A percentile compares a stretch with the other conserved stretches of the same genome.
These are phyloP conservation scores for Cerceris rybyensis DNA, from an alignment of 2,888 invertebrate genomes.

Conservation along the genomic window DNA sequence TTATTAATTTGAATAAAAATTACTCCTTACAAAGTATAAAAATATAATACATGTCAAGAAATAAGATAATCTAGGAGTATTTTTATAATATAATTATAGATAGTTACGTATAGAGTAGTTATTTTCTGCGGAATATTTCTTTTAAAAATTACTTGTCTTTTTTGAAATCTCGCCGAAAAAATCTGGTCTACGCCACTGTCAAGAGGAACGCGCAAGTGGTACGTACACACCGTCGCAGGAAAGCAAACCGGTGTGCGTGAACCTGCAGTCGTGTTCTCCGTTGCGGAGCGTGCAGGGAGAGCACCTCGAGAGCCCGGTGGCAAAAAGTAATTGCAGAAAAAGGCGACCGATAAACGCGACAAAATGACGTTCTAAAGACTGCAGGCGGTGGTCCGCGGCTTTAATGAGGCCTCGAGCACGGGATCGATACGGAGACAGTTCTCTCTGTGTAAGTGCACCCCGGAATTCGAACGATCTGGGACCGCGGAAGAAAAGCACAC, in stretches of 20 bases:
- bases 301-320: conserved; percentile 34
- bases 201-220: conserved; percentile 26
- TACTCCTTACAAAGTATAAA: too few relatives aligned
- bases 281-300: conserved; percentile 33
- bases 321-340: conserved; percentile 76
- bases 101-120: too few relatives aligned
- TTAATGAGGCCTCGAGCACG: conserved; percentile 65
- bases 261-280: conserved; percentile 21
- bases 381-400: conserved; percentile 66
- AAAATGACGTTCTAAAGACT: conserved; percentile 75
- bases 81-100: too few relatives aligned
- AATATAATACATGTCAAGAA: too few relatives aligned
- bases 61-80: too few relatives aligned
- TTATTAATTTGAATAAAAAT: too few relatives aligned
- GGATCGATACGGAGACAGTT: conserved; percentile 54
- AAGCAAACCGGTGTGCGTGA: neutral
- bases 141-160: too few relatives aligned
- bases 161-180: neutral
- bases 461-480: neutral
- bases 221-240: conserved; percentile 6
- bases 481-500: conserved; percentile 40
- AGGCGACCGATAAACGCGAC: conserved; percentile 73
- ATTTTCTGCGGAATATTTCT: too few relatives aligned
- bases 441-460: neutral
- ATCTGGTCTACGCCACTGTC: conserved; percentile 17